Evolutionary conservation across 2,888 invertebrate genomes (phyloP), one percentile per base, ranked within the genome.

Genomic region (Trichacis sp.): DNA sequence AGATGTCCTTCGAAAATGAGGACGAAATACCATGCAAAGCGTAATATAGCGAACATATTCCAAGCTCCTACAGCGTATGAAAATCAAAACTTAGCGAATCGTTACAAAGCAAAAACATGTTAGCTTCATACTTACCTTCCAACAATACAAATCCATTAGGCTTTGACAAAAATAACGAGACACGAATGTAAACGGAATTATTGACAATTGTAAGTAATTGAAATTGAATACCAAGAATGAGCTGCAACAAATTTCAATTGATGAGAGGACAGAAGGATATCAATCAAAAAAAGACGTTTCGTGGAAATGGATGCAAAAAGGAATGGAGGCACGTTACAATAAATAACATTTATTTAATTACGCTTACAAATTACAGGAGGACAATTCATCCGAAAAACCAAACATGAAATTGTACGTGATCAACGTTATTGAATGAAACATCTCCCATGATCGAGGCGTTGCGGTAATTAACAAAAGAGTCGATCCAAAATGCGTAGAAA

Each of bases 51-150:
- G 55, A 64, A 68, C 20, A 48, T 60, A 24, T 6, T 33, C 8
- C 15, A 65, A 65, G 64, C 64, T 47, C 40, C 48, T 48, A 49
- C 50, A 36, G n/a, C 11, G 40, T 56, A 66, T 48, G 30, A 18
- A 43, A 43, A 43, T 43, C 56, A n/a, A 45, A 33, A 18, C 71
- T 64, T 66, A 77, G 77, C 74, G 71, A 77, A 76, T 68, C 55
- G 73, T 73, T 72, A 73, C 72, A 51, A 76, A 77, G 73, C 76
- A 65, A 65, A 72, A 77, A 59, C 68, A 66, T 60, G 67, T 73
- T 72, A 74, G 71, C 8, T 24, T 70, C 51, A 67, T 50, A 76
- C 77, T 73, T 77, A 77, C 77, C 77, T 69, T 2, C 1, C 18
- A 14, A 15, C 2, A 15, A 24, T 24, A 8, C 8, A 24, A n/a